Evolutionary conservation across 1,140 invertebrate species (phyloP), one percentile per base, ranked within the genome.

Genomic region (Panulirus ornatus): DNA sequence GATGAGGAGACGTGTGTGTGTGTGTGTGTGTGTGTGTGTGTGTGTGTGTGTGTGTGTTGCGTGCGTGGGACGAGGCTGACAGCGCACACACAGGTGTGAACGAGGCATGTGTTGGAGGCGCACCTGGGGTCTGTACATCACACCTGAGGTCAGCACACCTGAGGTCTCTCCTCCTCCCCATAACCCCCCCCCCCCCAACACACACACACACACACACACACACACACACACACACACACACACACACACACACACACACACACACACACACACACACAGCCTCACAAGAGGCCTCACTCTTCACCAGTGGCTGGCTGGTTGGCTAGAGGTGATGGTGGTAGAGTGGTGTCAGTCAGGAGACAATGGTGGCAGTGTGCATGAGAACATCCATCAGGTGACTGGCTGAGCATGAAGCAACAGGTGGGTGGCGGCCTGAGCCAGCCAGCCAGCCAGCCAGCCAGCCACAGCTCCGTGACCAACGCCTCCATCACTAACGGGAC

Each of bases 141-240:
- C 51, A 58, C 22, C 51, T 11, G 51, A 58, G 51, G 51, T 11
- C 51, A 22, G 51, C 11, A 58, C 22, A 22, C 11, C 11, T 58
- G 22, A 58, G 51, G 38, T 76, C 14, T 73, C 3, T 73, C 22
- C 34, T 34, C 27, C 11, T 30, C 0, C 0, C 9, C 27, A 30
- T 70, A 34, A 70, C 36, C 1, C 36, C 27, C 27, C 66, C n/a
- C 36, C 27, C 66, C 36, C 27, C 22, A 70, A 22, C 66, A 22
- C n/a, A 70, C 66, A 70, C 66, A 70, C 66, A 70, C 66, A 70
- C 66, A 70, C 66, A 70, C 66, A 70, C 66, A 70, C 66, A 70
- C 66, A 70, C 66, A 70, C 66, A 70, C 66, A 70, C 66, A 70
- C 66, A 70, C 66, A 70, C n/a, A n/a, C n/a, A n/a, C n/a, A n/a